Evolutionary conservation across 2,888 invertebrate genomes (phyloP), one percentile per base, ranked within the genome.

Genomic region (Abrostola triplasia): DNA sequence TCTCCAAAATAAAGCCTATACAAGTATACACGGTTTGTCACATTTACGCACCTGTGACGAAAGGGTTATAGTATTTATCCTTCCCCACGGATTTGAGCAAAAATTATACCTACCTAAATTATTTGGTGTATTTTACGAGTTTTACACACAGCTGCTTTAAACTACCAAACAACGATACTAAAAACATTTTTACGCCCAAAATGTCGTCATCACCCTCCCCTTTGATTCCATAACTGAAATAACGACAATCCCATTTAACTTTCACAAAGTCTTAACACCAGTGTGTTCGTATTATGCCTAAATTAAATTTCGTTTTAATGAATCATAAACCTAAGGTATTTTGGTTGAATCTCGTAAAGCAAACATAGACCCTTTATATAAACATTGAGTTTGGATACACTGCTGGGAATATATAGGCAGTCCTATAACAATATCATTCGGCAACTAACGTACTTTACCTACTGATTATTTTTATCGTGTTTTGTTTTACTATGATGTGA

Each of bases 231-330:
- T 44, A 35, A 52, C 51, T 47, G 36, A 70, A 73, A 55, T 51
- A 49, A 71, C 42, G 38, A 49, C 40, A 53, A 55, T 54, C 61
- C 67, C 59, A 58, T 51, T 60, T 60, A 56, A 55, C 68, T 68
- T 72, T 77, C 50, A 61, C 70, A 70, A 71, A 80, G 71, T 76
- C 80, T 77, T 83, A 79, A 81, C 78, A 81, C 68, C 76, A 65
- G 60, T 59, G 76, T 72, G 64, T 70, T 59, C 62, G 59, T 78
- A 77, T 79, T 80, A 77, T 76, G 79, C 70, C 77, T 76, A 80
- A 82, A 81, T 84, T 85, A 76, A 81, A 86, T 84, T 84, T 82
- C 64, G 71, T 76, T 81, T 81, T 83, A 88, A 88, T 86, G 82
- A 84, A 84, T 85, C 83, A 80, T 87, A 87, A 85, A 85, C 83